These are phyloP conservation scores for Antheraea mylitta DNA, from an alignment of 1,140 invertebrate species.

Conservation along the genomic window DNA sequence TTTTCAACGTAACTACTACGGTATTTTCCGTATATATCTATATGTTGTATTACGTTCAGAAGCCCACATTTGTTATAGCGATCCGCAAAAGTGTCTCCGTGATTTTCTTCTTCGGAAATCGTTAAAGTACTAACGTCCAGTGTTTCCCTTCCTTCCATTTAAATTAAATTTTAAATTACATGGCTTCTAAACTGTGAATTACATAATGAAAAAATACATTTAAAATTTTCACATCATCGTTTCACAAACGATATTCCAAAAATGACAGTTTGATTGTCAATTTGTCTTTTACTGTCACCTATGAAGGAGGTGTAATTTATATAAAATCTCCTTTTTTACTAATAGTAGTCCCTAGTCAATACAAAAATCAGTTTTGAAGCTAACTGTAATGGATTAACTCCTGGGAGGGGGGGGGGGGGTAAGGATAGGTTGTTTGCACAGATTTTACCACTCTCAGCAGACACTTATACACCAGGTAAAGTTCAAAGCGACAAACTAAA, in stretches of 20 bases:
- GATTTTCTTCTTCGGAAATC: not conserved
- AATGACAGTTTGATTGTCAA: not conserved
- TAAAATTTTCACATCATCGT: not conserved
- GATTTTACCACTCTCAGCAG: too few relatives aligned
- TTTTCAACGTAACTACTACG: slow-evolving; percentile 32
- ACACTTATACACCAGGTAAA: too few relatives aligned
- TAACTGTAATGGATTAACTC: too few relatives aligned
- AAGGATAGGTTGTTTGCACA: too few relatives aligned
- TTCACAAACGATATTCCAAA: not conserved
- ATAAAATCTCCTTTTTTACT: too few relatives aligned
- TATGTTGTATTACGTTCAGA: slow-evolving; percentile 47
- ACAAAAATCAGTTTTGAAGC: too few relatives aligned
- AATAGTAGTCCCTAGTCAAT: too few relatives aligned
- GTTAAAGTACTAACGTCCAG: not conserved
- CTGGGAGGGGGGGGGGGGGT: too few relatives aligned
- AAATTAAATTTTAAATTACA: not conserved
- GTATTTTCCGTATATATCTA: slow-evolving; percentile 46
- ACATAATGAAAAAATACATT: not conserved
- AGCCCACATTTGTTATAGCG: slow-evolving; percentile 37
- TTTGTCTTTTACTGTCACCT: not conserved
- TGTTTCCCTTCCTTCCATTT: not conserved
- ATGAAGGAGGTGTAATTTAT: too few relatives aligned
- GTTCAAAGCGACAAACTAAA: too few relatives aligned
- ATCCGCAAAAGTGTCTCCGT: slow-evolving; percentile 12
- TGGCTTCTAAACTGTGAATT: not conserved